Evolutionary conservation across 2,113 vertebrate genomes (phyloP).

Genomic region (Bombycilla garrulus): DNA sequence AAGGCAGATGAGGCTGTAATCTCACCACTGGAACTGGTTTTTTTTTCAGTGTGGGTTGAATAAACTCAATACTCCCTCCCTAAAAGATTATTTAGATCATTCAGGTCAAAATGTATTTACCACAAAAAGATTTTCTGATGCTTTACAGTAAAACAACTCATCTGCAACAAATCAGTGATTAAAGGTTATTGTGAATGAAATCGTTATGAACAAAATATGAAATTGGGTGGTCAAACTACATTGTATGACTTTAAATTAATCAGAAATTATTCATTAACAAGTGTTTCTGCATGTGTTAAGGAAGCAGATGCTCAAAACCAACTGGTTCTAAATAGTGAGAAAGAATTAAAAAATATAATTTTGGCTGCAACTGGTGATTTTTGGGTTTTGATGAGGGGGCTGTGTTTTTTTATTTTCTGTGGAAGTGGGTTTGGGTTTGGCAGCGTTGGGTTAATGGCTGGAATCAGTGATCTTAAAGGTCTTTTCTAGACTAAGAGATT

Average conservation of each 20-base stretch:
- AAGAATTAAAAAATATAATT: background rate
- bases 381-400: accelerated
- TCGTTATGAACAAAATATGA: background rate
- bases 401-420: background rate
- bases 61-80: background rate
- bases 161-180: background rate
- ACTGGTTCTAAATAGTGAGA: background rate
- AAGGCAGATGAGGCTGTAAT: background rate
- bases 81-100: background rate
- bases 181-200: background rate
- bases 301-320: background rate
- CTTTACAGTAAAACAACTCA: background rate
- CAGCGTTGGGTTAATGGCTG: background rate
- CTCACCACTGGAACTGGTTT: background rate
- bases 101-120: background rate
- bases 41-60: background rate
- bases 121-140: accelerated
- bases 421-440: background rate
- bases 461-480: background rate
- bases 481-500: background rate
- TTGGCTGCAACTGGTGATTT: background rate
- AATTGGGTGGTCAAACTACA: background rate
- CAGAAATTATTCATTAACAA: background rate
- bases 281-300: background rate
- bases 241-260: background rate